A percentile compares a stretch with the other conserved stretches of the same genome.
These are phyloP conservation scores for Vidua chalybeata DNA, from an alignment of 2,113 vertebrate genomes.

Conservation along the genomic window DNA sequence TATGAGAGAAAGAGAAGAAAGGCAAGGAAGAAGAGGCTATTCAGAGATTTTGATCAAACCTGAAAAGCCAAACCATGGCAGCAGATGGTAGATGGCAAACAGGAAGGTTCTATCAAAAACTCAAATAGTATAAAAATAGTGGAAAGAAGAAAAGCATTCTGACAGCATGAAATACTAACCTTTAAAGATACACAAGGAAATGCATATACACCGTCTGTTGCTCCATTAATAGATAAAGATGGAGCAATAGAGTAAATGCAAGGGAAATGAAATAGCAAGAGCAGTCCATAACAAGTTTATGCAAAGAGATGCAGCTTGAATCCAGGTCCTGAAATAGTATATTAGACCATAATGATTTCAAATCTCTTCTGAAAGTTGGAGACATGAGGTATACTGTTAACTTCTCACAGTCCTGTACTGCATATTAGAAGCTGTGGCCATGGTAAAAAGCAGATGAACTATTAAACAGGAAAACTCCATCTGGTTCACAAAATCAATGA, in stretches of 20 bases:
- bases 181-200: background rate
- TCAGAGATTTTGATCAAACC: background rate
- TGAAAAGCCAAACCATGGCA: background rate
- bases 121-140: background rate
- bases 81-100: background rate
- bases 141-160: background rate
- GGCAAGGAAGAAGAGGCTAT: background rate
- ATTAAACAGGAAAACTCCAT: background rate
- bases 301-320: background rate
- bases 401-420: constrained; percentile 17
- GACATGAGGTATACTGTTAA: background rate
- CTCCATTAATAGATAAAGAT: constrained; percentile 43
- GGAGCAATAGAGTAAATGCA: constrained; percentile 27
- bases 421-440: constrained; percentile 22
- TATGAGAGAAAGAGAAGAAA: background rate
- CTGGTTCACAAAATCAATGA: background rate
- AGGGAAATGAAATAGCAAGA: background rate
- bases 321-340: constrained; percentile 21
- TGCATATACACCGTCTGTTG: background rate
- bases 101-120: background rate
- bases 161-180: background rate
- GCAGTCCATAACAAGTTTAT: constrained; percentile 14
- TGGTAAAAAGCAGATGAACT: background rate
- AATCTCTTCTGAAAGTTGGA: background rate
- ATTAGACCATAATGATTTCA: constrained; percentile 34